Evolutionary conservation across 2,888 invertebrate species (phyloP).

Genomic region (Deroplatys truncata): DNA sequence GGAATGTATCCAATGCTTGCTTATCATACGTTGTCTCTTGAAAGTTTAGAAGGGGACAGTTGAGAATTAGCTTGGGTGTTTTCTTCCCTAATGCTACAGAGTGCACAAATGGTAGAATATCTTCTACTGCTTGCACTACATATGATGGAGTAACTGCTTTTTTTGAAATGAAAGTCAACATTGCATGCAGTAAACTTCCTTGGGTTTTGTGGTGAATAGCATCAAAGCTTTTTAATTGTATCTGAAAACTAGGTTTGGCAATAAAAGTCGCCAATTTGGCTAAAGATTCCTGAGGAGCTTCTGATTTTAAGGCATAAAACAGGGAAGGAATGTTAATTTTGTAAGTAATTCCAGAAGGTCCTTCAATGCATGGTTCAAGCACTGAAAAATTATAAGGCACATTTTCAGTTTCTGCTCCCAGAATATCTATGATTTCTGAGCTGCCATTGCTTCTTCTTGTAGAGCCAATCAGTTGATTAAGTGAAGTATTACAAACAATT

Average conservation of each 20-base stretch:
- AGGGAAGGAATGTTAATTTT: not conserved
- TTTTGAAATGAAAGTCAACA: not conserved
- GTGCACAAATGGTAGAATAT: not conserved
- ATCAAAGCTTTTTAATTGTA: not conserved
- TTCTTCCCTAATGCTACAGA: not conserved
- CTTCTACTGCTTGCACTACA: not conserved
- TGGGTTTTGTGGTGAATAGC: not conserved
- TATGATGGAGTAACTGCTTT: not conserved
- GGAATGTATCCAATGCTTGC: not conserved
- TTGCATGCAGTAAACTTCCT: not conserved
- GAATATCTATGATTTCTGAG: not conserved
- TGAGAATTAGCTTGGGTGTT: not conserved
- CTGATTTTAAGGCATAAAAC: not conserved
- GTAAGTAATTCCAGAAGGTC: not conserved
- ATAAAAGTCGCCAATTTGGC: not conserved
- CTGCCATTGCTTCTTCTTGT: not conserved
- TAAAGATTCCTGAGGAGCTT: not conserved
- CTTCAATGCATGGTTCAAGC: not conserved
- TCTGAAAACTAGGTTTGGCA: not conserved
- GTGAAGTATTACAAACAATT: not conserved
- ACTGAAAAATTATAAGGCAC: not conserved
- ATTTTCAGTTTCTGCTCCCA: not conserved
- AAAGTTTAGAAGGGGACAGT: not conserved
- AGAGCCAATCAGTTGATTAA: not conserved
- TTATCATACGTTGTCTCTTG: not conserved